A percentile compares a stretch with the other conserved stretches of the same genome.
phyloP scores from a whole-genome alignment of 2,888 invertebrate genomes.

The Cheilosia vulpina region DNA sequence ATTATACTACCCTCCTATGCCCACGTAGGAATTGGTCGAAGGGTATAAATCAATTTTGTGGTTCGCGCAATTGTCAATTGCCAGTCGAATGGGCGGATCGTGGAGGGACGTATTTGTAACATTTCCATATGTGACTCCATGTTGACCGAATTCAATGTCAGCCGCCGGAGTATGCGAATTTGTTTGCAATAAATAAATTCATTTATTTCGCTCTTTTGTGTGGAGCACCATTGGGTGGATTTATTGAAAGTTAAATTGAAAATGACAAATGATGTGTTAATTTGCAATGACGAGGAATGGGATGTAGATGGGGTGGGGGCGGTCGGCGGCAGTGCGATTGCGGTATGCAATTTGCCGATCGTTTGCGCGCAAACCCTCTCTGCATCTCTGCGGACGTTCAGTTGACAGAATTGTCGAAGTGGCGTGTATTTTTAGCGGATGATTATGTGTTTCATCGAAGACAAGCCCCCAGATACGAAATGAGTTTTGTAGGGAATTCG shows the following conservation, averaged over 20 bases:
- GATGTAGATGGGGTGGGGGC: neutral
- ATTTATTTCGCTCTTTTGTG: neutral
- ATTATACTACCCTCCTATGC: neutral
- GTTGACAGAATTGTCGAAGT: constrained; percentile 51
- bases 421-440: constrained; percentile 45
- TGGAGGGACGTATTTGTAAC: constrained; percentile 41
- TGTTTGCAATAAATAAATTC: constrained; percentile 37
- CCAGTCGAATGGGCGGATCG: constrained; percentile 58
- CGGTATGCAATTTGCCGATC: constrained; percentile 8
- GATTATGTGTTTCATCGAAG: constrained; percentile 24
- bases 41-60: constrained; percentile 57
- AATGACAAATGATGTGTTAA: constrained; percentile 74
- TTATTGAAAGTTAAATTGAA: constrained; percentile 66
- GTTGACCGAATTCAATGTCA: constrained; percentile 57
- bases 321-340: neutral
- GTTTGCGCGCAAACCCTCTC: constrained; percentile 21
- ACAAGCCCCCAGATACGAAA: constrained; percentile 52
- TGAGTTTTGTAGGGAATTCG: constrained; percentile 12
- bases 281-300: constrained; percentile 35
- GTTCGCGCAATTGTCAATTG: constrained; percentile 41
- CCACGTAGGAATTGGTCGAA: constrained; percentile 25
- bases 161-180: constrained; percentile 9
- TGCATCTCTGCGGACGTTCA: constrained; percentile 17
- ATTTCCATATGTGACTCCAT: constrained; percentile 29
- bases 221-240: constrained; percentile 20